phyloP scores from a whole-genome alignment of 2,888 invertebrate genomes.

The Neuroscelio doddi region DNA sequence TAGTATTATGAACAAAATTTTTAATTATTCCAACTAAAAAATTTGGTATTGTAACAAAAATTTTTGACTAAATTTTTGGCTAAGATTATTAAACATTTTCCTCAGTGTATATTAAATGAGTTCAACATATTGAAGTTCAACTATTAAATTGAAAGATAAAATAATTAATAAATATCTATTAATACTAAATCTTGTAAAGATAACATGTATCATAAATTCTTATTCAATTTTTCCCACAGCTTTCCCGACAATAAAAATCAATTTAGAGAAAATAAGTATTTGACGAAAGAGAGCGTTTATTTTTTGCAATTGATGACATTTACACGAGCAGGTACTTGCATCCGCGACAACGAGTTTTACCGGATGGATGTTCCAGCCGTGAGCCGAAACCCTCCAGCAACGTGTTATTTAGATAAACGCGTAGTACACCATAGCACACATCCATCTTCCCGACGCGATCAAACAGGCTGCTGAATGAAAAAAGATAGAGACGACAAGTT shows the following conservation, averaged over 20 bases:
- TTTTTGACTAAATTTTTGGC: too few species aligned
- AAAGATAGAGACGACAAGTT: conserved; percentile 12
- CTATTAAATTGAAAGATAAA: too few species aligned
- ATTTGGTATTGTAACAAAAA: too few species aligned
- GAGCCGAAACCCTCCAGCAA: conserved; percentile 22
- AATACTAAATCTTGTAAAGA: too few species aligned
- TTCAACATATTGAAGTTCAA: too few species aligned
- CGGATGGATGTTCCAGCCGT: conserved; percentile 34
- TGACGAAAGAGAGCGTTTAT: conserved; percentile 40
- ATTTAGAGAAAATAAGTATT: conserved; percentile 35
- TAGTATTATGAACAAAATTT: too few species aligned
- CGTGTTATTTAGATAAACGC: conserved; percentile 48
- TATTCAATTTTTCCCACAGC: too few species aligned
- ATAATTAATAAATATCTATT: too few species aligned
- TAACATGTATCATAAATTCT: too few species aligned
- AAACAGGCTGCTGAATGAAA: conserved; percentile 23
- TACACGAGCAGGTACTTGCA: conserved; percentile 30
- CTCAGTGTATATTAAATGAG: too few species aligned
- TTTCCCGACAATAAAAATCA: neutral
- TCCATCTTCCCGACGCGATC: conserved; percentile 24
- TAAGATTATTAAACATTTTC: too few species aligned
- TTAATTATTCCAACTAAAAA: too few species aligned
- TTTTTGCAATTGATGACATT: conserved; percentile 41
- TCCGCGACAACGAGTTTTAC: conserved; percentile 47
- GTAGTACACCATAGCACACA: conserved; percentile 20